Base-by-base conservation (phyloP, 1,140 invertebrate genomes). In the Zaprionus inermis region DNA sequence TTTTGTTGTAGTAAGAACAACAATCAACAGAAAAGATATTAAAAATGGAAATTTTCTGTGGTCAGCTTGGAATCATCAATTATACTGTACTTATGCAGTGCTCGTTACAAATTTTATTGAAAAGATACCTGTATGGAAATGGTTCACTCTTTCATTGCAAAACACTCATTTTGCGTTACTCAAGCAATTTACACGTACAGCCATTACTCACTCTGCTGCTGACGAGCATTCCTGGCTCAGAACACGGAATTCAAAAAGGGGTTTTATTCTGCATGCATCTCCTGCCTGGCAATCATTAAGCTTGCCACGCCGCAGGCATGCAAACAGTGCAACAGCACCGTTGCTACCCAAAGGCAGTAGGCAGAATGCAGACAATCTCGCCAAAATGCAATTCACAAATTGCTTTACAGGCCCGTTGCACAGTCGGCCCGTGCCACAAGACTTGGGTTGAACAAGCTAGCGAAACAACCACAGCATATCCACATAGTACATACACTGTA, bases 361-460 rank as follows among this genome's bases (percentile, higher is more conserved):
- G 22, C 22, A 6, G 51, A 73, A 61, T 70, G 72, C 75, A 77
- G 16, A 34, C 11, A 58, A 32, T 36, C 36, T 24, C 11, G 24
- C 34, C 24, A 20, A 52, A 72, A 67, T 74, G 75, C 71, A 77
- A 65, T 74, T 77, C 75, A 46, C 36, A 63, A 77, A 74, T 77
- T 69, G 71, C 75, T 77, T 72, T 36, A 57, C 22, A 65, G 38
- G 60, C 59, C 24, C 20, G 41, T n/a, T n/a, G 38, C 20, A 64
- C 60, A 54, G 41, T 54, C 54, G 58, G n/a, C 28, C 22, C 36
- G 4, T 11, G 32, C 61, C 58, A 14, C 46, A 64, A 41, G 20
- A 55, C 34, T 72, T 59, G 46, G 59, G 46, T 18, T 67, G 44
- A 57, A 54, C 30, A 30, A 32, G 49, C 18, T 63, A 5, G 52